These are phyloP conservation scores for Saiga tatarica DNA, from an alignment of 2,113 vertebrate genomes.

Conservation along the genomic window DNA sequence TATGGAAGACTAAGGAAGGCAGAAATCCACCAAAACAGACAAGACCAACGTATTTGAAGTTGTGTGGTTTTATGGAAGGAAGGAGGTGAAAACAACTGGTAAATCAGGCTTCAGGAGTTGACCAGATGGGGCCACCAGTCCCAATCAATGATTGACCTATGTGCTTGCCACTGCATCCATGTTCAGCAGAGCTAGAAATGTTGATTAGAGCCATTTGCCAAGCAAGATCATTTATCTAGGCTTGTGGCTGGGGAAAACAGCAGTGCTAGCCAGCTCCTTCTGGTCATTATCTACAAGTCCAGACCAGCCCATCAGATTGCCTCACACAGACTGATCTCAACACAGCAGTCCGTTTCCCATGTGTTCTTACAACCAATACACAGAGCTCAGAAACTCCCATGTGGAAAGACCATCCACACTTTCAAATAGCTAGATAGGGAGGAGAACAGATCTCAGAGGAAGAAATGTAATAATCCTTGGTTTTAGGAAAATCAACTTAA, in stretches of 20 bases:
- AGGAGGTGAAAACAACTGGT: background rate
- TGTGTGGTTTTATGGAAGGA: background rate
- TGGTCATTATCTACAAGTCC: background rate
- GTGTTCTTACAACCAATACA: background rate
- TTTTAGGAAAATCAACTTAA: slow-evolving; percentile 34
- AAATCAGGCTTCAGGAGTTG: background rate
- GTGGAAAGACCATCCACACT: background rate
- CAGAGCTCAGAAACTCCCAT: background rate
- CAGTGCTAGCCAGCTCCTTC: background rate
- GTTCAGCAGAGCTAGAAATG: background rate
- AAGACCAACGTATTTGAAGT: background rate
- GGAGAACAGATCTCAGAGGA: background rate
- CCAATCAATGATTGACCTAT: background rate
- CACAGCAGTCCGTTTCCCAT: background rate
- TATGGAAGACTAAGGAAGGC: background rate
- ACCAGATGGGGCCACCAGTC: background rate
- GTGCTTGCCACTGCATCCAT: background rate
- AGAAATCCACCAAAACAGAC: background rate
- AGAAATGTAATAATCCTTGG: background rate
- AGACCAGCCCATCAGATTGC: background rate
- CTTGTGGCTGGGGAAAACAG: background rate
- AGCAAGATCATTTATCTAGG: background rate
- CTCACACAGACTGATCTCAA: background rate
- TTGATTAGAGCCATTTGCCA: background rate
- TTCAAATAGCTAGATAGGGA: background rate